Evolutionary conservation across 2,797 vertebrate genomes (phyloP), one percentile per base, ranked within the genome.

Genomic region (Holocentrus rufus): DNA sequence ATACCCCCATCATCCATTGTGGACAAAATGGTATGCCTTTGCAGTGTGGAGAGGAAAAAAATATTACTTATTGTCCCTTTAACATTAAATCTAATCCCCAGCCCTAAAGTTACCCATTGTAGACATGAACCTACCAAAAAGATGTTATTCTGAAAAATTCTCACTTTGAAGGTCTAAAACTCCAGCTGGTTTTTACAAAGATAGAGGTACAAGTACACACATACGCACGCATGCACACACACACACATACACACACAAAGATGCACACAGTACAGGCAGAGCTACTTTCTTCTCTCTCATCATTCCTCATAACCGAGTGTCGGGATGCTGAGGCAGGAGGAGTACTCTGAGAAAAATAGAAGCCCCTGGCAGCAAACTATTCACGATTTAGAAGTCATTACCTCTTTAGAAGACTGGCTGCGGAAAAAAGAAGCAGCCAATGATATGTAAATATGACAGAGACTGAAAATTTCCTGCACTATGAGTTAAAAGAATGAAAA

Each of bases 321-420:
- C 5, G 2, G 23, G 18, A 54, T 18, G 47, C 47, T 50, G 52
- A 25, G 52, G 23, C 20, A 25, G 23, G 52, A 25, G 47, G 52
- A 25, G 20, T 20, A 22, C 8, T 20, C 50, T 22, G 20, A 22
- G 50, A 52, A 52, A 52, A 23, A 52, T 52, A 20, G 52, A 23
- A 54, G 52, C 22, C 52, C 22, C 18, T n/a, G 52, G 22, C 18
- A 25, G 52, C 20, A 8, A 11, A 54, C 20, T 25, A 54, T 54
- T 54, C 52, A 54, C 52, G 9, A 54, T 54, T 54, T 23, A 54
- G 52, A 25, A 25, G 52, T 25, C 52, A 25, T 54, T 54, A 54
- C 10, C 52, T 25, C 52, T 54, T 54, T 14, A 17, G 4, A 25
- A 14, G 52, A 22, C 10, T 9, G 13, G 52, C 52, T 25, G 52